A percentile compares a stretch with the other conserved stretches of the same genome.
Conservation (phyloP, 2,888 invertebrate species). For the Agrochola lychnidis region DNA sequence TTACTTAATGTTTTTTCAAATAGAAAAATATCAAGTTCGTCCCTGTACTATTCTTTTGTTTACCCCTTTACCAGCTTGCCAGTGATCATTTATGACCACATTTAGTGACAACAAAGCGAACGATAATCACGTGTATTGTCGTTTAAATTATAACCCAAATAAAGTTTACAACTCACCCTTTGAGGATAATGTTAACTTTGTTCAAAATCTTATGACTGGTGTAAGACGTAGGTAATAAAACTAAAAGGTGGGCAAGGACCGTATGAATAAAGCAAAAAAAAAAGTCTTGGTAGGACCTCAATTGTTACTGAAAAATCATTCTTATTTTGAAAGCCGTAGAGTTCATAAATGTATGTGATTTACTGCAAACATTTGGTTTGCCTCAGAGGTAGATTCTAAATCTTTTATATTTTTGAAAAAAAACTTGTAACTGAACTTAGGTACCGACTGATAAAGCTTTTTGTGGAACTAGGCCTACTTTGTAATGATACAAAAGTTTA, state of each 20-base stretch:
- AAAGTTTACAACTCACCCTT: conserved; percentile 69
- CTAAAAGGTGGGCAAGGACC: conserved; percentile 31
- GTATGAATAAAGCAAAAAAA: background rate
- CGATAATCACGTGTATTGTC: conserved; percentile 81
- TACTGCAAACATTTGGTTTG: background rate
- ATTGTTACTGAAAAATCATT: background rate
- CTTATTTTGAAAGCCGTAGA: accelerated
- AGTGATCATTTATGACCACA: conserved; percentile 65
- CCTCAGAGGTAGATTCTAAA: background rate
- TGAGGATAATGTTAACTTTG: conserved; percentile 35
- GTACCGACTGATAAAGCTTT: background rate
- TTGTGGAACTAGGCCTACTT: background rate
- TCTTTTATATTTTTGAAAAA: background rate
- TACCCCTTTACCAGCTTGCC: conserved; percentile 67
- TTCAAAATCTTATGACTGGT: conserved; percentile 25
- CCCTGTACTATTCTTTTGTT: conserved; percentile 65
- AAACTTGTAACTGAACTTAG: too few species aligned
- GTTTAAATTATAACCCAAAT: conserved; percentile 75
- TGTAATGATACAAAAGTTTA: background rate
- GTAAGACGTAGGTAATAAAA: conserved; percentile 15
- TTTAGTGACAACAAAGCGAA: conserved; percentile 77
- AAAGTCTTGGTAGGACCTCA: background rate
- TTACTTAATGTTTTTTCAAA: background rate
- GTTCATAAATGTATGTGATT: conserved; percentile 7
- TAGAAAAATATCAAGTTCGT: conserved; percentile 32